Conservation (phyloP, 2,888 invertebrate species). For the Ennomos fuscantarius region DNA sequence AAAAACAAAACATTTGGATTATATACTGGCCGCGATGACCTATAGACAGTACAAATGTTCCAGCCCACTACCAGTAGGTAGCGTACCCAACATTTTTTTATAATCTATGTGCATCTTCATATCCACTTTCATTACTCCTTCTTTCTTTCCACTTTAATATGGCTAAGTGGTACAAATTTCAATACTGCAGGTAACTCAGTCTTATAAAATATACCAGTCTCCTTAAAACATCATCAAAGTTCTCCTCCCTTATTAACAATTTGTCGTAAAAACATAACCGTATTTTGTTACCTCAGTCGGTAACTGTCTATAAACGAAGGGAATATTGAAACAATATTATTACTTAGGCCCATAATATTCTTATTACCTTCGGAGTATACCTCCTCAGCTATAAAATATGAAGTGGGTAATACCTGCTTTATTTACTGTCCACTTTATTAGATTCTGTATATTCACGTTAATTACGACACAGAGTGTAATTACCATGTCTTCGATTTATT, state of each 20-base stretch:
- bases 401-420: constrained; percentile 47
- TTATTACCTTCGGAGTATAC: constrained; percentile 55
- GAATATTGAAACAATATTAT: constrained; percentile 59
- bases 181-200: no score
- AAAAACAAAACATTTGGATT: no score
- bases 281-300: constrained; percentile 37
- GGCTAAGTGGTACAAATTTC: no score
- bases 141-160: no score
- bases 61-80: no score
- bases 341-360: constrained; percentile 53
- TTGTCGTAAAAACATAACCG: constrained; percentile 8
- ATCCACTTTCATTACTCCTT: no score
- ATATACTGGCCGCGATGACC: no score
- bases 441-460: constrained; percentile 57
- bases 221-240: neutral
- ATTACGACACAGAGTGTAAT: constrained; percentile 42
- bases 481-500: no score
- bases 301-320: constrained; percentile 51
- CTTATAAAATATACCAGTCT: neutral
- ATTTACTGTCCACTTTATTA: constrained; percentile 67
- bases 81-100: no score
- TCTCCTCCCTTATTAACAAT: constrained; percentile 2
- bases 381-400: constrained; percentile 60
- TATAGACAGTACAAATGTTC: no score
- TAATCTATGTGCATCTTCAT: no score